Evolutionary conservation across 2,888 invertebrate genomes (phyloP), one percentile per base, ranked within the genome.

Genomic region (Himalopsyche tibetana): DNA sequence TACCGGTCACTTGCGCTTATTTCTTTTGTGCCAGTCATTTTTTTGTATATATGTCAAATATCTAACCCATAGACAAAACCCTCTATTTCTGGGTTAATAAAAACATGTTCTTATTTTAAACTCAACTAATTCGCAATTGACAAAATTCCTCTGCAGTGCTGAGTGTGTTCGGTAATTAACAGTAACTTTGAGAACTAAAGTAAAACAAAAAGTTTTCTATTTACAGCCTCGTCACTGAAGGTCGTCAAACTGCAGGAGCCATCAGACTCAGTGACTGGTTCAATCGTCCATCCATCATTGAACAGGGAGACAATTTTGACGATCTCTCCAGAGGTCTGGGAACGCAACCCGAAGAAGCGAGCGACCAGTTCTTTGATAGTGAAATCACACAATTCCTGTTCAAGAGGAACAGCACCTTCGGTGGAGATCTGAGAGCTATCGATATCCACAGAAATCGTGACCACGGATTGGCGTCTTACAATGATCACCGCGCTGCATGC

Each of bases 371-470:
- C 91, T 96, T 96, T 91, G 96, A 96, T 89, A 93, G 93, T 86
- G 97, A 97, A 93, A 96, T 96, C 86, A 92, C 92, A 15, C 92
- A 92, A 89, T 92, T 91, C 89, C 89, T 92, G 9, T 92, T 93
- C 90, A 93, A 91, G 90, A 94, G 95, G 38, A 95, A 94, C 88
- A 94, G 94, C 90, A 95, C 95, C 2, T 96, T 98, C 89, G 98
- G 98, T 0, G 92, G 94, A 12, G 98, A 98, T 91, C 92, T 98
- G 87, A 94, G 96, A 79, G 96, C 98, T 0, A 94, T 95, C 55
- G 97, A 98, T 90, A 95, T 98, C 88, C 98, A 98, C 90, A 94
- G 98, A 88, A 96, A 96, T 89, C 94, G 98, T 82, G 98, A 98
- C 91, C 98, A 98, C 90, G 98, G 96, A 15, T 92, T 98, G 55